Evolutionary conservation across 2,113 vertebrate species (phyloP).

Genomic region (Dromaius novaehollandiae): DNA sequence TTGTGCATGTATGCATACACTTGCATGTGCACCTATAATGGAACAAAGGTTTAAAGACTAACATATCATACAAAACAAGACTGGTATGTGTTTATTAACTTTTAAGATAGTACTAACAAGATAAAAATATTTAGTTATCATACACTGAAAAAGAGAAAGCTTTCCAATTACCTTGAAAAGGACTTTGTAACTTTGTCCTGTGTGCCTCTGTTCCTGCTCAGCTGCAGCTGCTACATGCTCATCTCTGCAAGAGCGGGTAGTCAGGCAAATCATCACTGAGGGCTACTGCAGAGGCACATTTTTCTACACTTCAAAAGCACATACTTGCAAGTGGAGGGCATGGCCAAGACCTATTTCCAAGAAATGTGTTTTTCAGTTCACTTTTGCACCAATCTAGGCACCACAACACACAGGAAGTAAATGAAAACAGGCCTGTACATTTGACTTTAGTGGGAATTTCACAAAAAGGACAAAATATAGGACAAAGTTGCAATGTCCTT

Average conservation of each 20-base stretch:
- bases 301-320: neutral
- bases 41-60: neutral
- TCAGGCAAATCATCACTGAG: neutral
- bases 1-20: neutral
- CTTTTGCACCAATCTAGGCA: neutral
- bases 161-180: neutral
- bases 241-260: neutral
- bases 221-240: neutral
- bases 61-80: neutral
- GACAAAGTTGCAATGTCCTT: neutral
- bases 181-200: neutral
- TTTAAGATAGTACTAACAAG: neutral
- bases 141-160: neutral
- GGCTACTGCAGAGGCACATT: neutral
- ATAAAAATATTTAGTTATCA: neutral
- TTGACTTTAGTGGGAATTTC: neutral
- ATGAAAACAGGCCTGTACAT: neutral
- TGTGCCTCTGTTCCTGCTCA: neutral
- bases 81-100: neutral
- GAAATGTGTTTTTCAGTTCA: neutral
- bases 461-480: neutral
- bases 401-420: neutral
- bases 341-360: neutral
- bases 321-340: neutral
- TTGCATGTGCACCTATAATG: neutral